Percentiles rank a stretch among this genome's conserved stretches.
phyloP scores from a whole-genome alignment of 1,140 invertebrate species.

The Maconellicoccus hirsutus region DNA sequence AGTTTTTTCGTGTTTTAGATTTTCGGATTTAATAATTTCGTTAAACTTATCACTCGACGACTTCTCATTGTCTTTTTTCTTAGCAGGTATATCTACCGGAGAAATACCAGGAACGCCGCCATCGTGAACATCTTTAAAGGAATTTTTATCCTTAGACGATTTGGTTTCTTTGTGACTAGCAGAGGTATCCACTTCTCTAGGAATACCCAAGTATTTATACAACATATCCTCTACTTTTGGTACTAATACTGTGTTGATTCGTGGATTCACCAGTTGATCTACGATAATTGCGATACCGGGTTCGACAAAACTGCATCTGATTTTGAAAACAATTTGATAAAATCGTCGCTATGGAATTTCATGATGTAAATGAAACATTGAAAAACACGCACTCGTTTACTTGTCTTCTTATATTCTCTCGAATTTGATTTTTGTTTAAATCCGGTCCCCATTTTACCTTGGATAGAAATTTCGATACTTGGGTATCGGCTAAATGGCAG shows the following conservation, averaged over 20 bases:
- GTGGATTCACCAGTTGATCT: constrained; percentile 89
- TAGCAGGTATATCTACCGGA: background rate
- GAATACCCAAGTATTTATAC: constrained; percentile 74
- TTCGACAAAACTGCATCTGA: constrained; percentile 59
- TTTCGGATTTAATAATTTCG: too few species aligned
- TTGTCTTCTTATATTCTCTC: constrained; percentile 77
- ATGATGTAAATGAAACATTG: background rate
- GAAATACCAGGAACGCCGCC: background rate
- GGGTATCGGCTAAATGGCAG: constrained; percentile 73
- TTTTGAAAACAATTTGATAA: constrained; percentile 33
- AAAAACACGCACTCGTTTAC: constrained; percentile 70
- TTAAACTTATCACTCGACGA: background rate
- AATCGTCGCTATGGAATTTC: background rate
- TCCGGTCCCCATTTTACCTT: constrained; percentile 73
- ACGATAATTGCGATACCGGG: constrained; percentile 82
- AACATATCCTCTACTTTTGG: constrained; percentile 83
- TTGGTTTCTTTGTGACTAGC: background rate
- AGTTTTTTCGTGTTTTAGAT: too few species aligned
- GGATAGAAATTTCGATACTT: constrained; percentile 67
- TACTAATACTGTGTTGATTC: constrained; percentile 70
- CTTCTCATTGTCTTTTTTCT: background rate
- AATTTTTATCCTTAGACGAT: background rate
- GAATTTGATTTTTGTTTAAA: constrained; percentile 81
- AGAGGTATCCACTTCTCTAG: constrained; percentile 30
- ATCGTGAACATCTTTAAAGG: background rate